Evolutionary conservation across 2,113 vertebrate genomes (phyloP).

Genomic region (Peucedramus taeniatus): DNA sequence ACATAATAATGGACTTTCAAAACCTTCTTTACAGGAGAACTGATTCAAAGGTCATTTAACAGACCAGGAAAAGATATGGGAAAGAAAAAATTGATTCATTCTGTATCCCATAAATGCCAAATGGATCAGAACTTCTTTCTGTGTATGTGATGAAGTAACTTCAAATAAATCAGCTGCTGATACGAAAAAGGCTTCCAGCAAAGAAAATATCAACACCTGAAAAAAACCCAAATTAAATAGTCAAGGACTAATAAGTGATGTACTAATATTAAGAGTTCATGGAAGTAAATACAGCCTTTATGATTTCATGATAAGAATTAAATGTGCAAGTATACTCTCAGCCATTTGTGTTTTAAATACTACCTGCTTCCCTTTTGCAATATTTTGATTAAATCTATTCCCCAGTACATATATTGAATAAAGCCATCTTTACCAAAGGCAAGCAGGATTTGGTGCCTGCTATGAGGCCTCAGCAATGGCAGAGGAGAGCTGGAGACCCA

Average conservation of each 20-base stretch:
- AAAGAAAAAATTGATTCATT: not conserved
- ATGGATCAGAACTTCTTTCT: not conserved
- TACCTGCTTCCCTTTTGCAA: not conserved
- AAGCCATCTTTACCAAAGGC: not conserved
- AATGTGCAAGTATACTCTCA: not conserved
- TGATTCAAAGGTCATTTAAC: not conserved
- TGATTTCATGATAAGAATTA: not conserved
- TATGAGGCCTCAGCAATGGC: not conserved
- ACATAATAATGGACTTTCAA: not conserved
- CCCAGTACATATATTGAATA: fast-evolving
- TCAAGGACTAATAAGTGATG: not conserved
- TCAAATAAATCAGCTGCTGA: not conserved
- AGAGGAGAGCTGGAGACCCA: not conserved
- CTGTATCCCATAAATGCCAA: not conserved
- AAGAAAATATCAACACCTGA: not conserved
- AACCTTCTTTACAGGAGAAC: not conserved
- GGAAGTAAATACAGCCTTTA: not conserved
- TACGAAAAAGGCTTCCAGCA: not conserved
- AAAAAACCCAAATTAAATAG: not conserved
- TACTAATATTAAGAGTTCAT: not conserved
- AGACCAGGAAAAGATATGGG: not conserved
- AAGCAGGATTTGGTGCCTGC: not conserved
- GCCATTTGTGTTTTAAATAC: not conserved
- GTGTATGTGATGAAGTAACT: not conserved
- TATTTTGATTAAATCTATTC: not conserved